These are phyloP conservation scores for Emberiza fucata DNA, from an alignment of 2,113 vertebrate genomes.

Conservation along the genomic window DNA sequence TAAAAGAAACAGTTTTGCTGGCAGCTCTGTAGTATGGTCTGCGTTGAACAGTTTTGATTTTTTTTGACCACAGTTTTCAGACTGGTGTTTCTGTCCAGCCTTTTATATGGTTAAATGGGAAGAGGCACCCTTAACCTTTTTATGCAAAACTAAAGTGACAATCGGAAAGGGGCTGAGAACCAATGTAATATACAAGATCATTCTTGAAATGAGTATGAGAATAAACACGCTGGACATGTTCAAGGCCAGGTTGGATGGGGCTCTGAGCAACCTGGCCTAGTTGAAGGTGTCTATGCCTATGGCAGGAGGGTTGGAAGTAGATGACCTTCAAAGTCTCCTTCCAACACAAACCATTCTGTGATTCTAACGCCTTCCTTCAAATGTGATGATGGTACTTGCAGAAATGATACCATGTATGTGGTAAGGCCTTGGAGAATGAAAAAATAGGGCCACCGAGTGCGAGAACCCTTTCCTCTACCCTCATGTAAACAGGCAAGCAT, in stretches of 20 bases:
- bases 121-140: conserved; percentile 15
- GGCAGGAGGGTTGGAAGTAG: neutral
- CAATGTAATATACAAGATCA: neutral
- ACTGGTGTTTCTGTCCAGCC: neutral
- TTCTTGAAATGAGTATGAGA: neutral
- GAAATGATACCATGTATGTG: conserved; percentile 7
- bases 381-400: neutral
- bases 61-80: neutral
- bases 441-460: conserved; percentile 6
- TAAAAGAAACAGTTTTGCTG: conserved; percentile 36
- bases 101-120: neutral
- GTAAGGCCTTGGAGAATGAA: conserved; percentile 57
- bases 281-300: neutral
- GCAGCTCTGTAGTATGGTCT: conserved; percentile 20
- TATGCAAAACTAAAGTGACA: neutral
- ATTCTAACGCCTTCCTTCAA: neutral
- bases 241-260: neutral
- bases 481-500: conserved; percentile 53
- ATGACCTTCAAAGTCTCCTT: neutral
- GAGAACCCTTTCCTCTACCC: neutral
- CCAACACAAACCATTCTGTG: neutral
- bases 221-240: neutral
- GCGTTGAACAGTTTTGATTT: conserved; percentile 10
- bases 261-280: neutral
- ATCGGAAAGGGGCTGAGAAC: neutral